Evolutionary conservation across 1,140 invertebrate species (phyloP).

Genomic region (Papilio aristodemus): DNA sequence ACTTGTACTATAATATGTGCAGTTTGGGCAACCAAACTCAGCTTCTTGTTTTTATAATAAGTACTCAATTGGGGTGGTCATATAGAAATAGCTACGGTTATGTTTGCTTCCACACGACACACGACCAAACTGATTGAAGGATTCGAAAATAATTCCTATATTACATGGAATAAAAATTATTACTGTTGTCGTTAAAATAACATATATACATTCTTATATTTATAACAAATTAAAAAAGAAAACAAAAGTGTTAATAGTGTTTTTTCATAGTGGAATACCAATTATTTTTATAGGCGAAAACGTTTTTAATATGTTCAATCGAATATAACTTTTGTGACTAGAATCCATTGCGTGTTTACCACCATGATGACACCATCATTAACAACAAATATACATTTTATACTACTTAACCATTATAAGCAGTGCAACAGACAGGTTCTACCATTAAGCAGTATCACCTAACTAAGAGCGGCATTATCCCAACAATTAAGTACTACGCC

Average conservation of each 20-base stretch:
- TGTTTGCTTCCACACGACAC: neutral
- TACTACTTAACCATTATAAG: neutral
- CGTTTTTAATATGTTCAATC: no score
- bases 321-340: no score
- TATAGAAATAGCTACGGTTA: neutral
- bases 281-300: no score
- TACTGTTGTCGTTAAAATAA: conserved; percentile 1
- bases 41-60: neutral
- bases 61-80: neutral
- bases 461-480: conserved; percentile 22
- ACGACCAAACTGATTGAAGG: neutral
- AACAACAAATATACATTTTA: neutral
- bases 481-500: conserved; percentile 11
- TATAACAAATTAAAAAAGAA: no score
- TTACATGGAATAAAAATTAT: neutral
- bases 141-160: neutral
- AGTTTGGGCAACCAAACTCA: neutral
- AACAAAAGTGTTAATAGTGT: no score
- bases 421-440: neutral
- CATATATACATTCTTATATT: no score
- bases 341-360: no score
- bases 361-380: no score
- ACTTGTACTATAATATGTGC: neutral
- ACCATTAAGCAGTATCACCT: conserved; percentile 15
- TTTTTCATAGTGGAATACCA: no score